Percentiles rank a stretch among this genome's conserved stretches.
These are phyloP conservation scores for Glyphotaelius pellucidus DNA, from an alignment of 2,888 invertebrate genomes.

Conservation along the genomic window DNA sequence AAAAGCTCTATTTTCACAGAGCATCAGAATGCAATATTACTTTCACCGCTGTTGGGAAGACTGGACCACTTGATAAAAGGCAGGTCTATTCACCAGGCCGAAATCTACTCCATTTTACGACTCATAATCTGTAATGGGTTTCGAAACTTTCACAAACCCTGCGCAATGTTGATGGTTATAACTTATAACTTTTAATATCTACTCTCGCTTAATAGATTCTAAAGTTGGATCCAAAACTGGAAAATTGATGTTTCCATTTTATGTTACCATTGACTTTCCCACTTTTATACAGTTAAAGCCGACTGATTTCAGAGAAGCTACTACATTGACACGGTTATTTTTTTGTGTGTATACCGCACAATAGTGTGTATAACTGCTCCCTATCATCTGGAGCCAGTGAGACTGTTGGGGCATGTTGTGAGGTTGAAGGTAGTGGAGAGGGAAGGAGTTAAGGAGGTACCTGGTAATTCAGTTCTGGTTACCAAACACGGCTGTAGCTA, in stretches of 20 bases:
- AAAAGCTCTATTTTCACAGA: background rate
- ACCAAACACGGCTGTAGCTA: too few species aligned
- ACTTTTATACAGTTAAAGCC: too few species aligned
- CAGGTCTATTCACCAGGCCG: background rate
- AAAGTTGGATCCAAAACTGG: background rate
- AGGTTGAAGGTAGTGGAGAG: too few species aligned
- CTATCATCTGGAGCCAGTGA: too few species aligned
- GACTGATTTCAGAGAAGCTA: too few species aligned
- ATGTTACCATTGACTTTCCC: background rate
- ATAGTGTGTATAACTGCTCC: too few species aligned
- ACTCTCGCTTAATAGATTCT: background rate
- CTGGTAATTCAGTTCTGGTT: too few species aligned
- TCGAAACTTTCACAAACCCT: background rate
- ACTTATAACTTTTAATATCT: background rate
- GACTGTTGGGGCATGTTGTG: too few species aligned
- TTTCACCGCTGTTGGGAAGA: background rate
- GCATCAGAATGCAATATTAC: background rate
- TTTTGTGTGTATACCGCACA: too few species aligned
- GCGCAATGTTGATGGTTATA: background rate
- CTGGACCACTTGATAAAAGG: background rate
- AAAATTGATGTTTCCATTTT: background rate
- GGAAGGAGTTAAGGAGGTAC: too few species aligned
- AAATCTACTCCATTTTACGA: slow-evolving; percentile 2
- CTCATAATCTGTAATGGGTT: background rate
- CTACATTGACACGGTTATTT: too few species aligned